Percentiles rank a stretch among this genome's conserved stretches.
phyloP scores from a whole-genome alignment of 1,140 invertebrate species.

The Vollenhovia emeryi region DNA sequence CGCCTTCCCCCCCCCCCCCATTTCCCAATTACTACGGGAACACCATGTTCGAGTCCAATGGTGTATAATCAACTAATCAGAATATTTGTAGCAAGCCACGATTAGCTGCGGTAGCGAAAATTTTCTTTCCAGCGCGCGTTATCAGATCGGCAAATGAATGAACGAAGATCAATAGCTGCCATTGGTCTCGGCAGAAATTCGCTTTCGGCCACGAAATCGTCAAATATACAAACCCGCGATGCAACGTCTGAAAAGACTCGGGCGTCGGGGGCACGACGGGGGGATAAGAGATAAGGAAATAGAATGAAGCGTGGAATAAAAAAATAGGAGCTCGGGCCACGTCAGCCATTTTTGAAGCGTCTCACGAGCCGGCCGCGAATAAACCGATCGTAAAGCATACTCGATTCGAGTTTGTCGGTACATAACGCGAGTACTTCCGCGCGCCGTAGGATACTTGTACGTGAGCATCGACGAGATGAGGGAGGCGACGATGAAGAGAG shows the following conservation, averaged over 20 bases:
- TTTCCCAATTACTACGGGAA: too few species aligned
- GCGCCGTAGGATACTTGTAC: constrained; percentile 55
- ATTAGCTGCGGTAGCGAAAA: not conserved
- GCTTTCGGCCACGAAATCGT: not conserved
- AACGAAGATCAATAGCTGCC: not conserved
- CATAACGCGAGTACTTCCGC: constrained; percentile 67
- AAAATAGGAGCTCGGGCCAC: constrained; percentile 10
- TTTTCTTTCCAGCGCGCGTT: too few species aligned
- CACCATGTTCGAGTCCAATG: too few species aligned
- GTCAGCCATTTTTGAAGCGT: constrained; percentile 47
- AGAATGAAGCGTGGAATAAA: constrained; percentile 49
- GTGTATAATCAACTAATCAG: too few species aligned
- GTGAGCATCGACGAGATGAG: constrained; percentile 52
- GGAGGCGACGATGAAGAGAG: not conserved
- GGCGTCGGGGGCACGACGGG: not conserved
- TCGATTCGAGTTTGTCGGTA: constrained; percentile 76
- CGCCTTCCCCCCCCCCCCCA: too few species aligned
- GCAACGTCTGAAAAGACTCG: not conserved
- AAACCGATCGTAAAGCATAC: constrained; percentile 77
- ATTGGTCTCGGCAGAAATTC: not conserved
- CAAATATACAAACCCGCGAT: not conserved
- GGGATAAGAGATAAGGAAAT: constrained; percentile 66
- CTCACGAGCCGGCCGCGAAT: constrained; percentile 64
- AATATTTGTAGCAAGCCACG: not conserved
- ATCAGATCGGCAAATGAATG: not conserved